These are phyloP conservation scores for Cosmorhoe ocellata DNA, from an alignment of 2,888 invertebrate species.

Conservation along the genomic window DNA sequence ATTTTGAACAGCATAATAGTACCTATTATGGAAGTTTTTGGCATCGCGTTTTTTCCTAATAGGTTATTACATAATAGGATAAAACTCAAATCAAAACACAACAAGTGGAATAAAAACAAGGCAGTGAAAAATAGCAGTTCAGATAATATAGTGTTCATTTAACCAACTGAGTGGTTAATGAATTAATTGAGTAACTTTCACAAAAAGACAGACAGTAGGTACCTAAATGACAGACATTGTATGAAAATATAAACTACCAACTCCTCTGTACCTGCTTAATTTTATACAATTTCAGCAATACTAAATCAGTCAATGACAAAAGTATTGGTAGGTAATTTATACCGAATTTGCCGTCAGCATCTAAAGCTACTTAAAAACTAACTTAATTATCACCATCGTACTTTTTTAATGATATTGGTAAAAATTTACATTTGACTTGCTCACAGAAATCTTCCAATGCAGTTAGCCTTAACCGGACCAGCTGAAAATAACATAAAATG, in stretches of 20 bases:
- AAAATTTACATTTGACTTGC: conserved; percentile 24
- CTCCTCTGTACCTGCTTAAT: too few relatives aligned
- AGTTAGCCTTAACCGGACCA: conserved; percentile 35
- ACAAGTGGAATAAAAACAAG: not conserved
- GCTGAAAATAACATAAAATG: conserved; percentile 21
- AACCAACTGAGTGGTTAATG: too few relatives aligned
- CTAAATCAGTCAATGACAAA: conserved; percentile 12
- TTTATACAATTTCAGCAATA: too few relatives aligned
- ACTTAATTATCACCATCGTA: conserved; percentile 20
- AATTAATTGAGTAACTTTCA: too few relatives aligned
- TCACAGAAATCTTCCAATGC: conserved; percentile 32
- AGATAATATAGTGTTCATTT: too few relatives aligned
- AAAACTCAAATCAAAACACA: too few relatives aligned
- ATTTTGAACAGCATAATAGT: conserved; percentile 13
- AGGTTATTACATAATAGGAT: too few relatives aligned
- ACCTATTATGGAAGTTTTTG: conserved; percentile 7
- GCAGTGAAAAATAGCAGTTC: not conserved
- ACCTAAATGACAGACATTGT: too few relatives aligned
- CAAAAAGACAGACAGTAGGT: too few relatives aligned
- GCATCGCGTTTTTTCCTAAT: not conserved
- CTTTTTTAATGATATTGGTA: conserved; percentile 23
- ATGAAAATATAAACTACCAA: too few relatives aligned
- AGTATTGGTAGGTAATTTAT: not conserved
- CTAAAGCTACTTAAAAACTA: conserved; percentile 20
- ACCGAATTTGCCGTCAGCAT: conserved; percentile 26